A percentile compares a stretch with the other conserved stretches of the same genome.
These are phyloP conservation scores for Lepilemur septentrionalis DNA, from an alignment of 2,797 vertebrate genomes.

Conservation along the genomic window DNA sequence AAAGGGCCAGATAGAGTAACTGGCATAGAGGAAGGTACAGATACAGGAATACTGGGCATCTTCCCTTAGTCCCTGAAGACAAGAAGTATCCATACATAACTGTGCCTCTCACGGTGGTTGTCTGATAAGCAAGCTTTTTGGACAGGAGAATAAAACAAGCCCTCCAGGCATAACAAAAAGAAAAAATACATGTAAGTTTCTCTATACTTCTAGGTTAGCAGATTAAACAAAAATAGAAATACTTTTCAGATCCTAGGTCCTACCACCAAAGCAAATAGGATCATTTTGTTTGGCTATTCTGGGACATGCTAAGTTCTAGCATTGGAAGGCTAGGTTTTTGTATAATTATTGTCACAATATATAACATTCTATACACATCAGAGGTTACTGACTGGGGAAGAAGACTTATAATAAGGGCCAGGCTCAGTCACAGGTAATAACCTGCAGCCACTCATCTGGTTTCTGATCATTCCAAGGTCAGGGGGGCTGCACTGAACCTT, in stretches of 20 bases:
- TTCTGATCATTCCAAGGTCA: conserved; percentile 46
- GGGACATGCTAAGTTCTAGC: background rate
- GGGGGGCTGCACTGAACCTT: background rate
- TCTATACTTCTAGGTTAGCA: background rate
- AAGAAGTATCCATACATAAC: background rate
- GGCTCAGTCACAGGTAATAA: conserved; percentile 9
- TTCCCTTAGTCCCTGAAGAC: background rate
- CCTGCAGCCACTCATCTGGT: background rate
- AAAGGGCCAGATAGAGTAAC: background rate
- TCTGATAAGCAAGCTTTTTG: background rate
- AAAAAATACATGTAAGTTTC: background rate
- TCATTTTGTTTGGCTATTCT: background rate
- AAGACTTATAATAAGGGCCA: background rate
- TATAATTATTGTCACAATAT: background rate
- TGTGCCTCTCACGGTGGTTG: background rate
- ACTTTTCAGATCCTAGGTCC: background rate
- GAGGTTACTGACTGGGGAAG: background rate
- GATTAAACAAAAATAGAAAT: background rate
- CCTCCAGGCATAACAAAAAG: background rate
- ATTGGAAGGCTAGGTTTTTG: background rate
- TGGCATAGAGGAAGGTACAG: background rate
- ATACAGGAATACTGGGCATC: background rate
- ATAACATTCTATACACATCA: background rate
- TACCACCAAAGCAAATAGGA: background rate
- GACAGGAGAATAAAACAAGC: background rate